phyloP scores from a whole-genome alignment of 2,113 vertebrate species.

The Anas platyrhynchos region DNA sequence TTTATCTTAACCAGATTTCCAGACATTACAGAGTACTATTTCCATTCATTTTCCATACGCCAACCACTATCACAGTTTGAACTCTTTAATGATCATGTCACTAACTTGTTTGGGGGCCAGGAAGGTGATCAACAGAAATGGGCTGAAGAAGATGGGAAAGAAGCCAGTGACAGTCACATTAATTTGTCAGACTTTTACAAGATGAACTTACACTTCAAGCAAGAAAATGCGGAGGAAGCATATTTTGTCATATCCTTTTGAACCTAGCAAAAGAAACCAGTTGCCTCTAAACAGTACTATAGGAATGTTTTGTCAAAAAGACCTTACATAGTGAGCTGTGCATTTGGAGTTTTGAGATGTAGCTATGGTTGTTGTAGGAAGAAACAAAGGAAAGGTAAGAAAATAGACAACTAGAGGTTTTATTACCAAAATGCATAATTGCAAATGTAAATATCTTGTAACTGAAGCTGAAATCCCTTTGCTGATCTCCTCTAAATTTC shows the following conservation, averaged over 20 bases:
- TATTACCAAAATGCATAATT: neutral
- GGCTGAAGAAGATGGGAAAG: neutral
- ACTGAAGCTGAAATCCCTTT: neutral
- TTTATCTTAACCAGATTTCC: neutral
- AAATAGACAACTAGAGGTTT: neutral
- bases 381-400: neutral
- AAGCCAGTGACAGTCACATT: neutral
- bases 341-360: neutral
- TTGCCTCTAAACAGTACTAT: neutral
- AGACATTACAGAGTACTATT: neutral
- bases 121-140: neutral
- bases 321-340: neutral
- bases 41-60: neutral
- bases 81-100: neutral
- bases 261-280: neutral
- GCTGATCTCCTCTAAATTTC: conserved; percentile 50
- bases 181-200: neutral
- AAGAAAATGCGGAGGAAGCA: neutral
- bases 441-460: neutral
- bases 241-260: neutral
- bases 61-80: neutral
- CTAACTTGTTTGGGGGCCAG: neutral
- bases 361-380: neutral
- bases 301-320: neutral
- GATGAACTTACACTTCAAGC: neutral